Base-by-base conservation (phyloP, 2,888 invertebrate species). In the Capitulum mitella region DNA sequence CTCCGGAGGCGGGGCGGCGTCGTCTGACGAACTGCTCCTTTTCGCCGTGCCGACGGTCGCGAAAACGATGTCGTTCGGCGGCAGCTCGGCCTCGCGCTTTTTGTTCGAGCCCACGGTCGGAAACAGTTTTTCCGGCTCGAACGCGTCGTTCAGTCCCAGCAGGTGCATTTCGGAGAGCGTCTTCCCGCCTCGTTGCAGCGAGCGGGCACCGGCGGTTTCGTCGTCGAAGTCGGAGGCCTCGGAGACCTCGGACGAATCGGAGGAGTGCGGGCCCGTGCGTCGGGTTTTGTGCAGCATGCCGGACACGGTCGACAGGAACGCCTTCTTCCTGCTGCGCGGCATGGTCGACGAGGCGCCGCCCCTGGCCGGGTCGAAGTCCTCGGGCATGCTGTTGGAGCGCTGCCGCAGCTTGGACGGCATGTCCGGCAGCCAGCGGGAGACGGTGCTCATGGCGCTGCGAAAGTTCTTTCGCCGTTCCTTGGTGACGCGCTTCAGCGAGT, bases 251-350 rank as follows among this genome's bases (percentile, higher is more conserved):
- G 64, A 64, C 5, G 64, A 64, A 34, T 64, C 64, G 22, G 81
- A 81, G 34, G 78, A 78, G 77, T 80, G 80, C 32, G 81, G 83
- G 48, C 89, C 89, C 85, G 90, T 90, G 83, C 91, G 86, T 84
- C 93, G 92, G 0, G 94, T 94, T 87, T 94, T 94, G 85, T 93
- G 93, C 82, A 95, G 87, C 81, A 95, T 90, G 37, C 93, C 93
- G 1, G 93, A 93, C 86, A 95, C 91, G 0, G 94, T 94, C 0
- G 93, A 91, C 0, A 93, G 93, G 78, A 95, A 87, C 10, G 91
- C 91, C 82, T 92, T 92, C 84, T 93, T 93, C 85, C 93, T 93
- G 86, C 92, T 93, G 84, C 91, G 43, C 43, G 43, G 5, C 43
- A 12, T 91, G 83, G 87, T 87, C 22, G 83, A 81, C 61, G 82